These are phyloP conservation scores for Aphaenogaster rudis DNA, from an alignment of 1,140 invertebrate species.

Conservation along the genomic window DNA sequence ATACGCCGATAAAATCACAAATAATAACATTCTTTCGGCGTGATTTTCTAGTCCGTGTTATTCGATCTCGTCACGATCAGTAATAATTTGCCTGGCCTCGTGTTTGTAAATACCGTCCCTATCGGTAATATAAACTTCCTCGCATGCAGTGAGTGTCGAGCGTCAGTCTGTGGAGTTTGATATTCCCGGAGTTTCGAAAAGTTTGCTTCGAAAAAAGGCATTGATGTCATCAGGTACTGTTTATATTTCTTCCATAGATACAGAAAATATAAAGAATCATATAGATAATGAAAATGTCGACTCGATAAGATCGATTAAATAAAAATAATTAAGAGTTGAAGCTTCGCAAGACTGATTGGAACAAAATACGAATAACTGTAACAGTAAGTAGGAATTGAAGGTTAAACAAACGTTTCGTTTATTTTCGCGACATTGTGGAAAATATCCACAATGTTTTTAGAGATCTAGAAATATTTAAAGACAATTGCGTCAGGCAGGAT, in stretches of 20 bases:
- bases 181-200: background rate
- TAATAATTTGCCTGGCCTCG: background rate
- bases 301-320: background rate
- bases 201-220: background rate
- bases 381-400: background rate
- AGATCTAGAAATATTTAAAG: background rate
- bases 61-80: background rate
- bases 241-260: background rate
- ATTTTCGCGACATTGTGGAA: background rate
- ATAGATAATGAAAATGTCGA: background rate
- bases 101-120: conserved; percentile 40
- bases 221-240: background rate
- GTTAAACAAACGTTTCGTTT: background rate
- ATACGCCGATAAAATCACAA: conserved; percentile 21
- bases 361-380: background rate
- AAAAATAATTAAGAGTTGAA: background rate
- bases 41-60: conserved; percentile 14
- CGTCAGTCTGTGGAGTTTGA: background rate
- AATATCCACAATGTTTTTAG: background rate
- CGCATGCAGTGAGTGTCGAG: background rate
- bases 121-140: background rate
- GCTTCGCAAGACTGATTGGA: background rate
- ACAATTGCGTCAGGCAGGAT: background rate
- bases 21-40: conserved; percentile 22
- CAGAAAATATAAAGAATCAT: background rate